Base-by-base conservation (phyloP, 1,140 invertebrate species). In the Camponotus pennsylvanicus region DNA sequence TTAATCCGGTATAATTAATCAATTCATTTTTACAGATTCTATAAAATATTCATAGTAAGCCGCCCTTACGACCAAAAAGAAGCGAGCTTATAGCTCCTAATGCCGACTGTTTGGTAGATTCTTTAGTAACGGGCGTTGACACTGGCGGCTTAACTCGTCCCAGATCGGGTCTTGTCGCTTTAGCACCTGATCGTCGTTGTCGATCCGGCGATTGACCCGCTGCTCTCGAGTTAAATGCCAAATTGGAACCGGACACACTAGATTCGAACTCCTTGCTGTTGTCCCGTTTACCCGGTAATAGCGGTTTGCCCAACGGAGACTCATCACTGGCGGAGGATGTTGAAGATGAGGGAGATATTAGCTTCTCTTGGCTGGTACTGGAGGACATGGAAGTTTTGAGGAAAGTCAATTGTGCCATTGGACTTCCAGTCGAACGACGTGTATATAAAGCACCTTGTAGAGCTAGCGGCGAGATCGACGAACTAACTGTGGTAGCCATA, bases 31-130 rank as follows among this genome's bases (percentile, higher is more conserved):
- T 64, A 79, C 21, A 78, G 45, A 42, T 9, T 13, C 59, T 79
- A 77, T 21, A n/a, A 78, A 67, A 40, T 69, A 66, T 85, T 95
- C 97, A 98, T 87, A 98, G 96, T 87, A 98, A 96, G 18, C 98
- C 97, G 64, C 97, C 98, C 92, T 98, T 98, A 76, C 98, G 95
- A 42, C 97, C 98, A 93, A 98, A 98, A 13, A 98, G 95, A 88
- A 98, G 95, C 32, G 97, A 97, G 95, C 97, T 98, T 73, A 98
- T 96, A 37, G 97, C 97, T 75, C 97, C 97, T 18, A 98, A 95
- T 1, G 97, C 96, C 18, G 97, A 97, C 85, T 96, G 96, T 13
- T 94, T 79, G 3, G 95, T 92, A 5, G 94, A 93, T 85, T 95
- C 94, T 69, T 95, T 95, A 8, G 95, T 94, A 32, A 94, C 92